Evolutionary conservation across 2,113 vertebrate species (phyloP), one percentile per base, ranked within the genome.

Genomic region (Neogale vison): DNA sequence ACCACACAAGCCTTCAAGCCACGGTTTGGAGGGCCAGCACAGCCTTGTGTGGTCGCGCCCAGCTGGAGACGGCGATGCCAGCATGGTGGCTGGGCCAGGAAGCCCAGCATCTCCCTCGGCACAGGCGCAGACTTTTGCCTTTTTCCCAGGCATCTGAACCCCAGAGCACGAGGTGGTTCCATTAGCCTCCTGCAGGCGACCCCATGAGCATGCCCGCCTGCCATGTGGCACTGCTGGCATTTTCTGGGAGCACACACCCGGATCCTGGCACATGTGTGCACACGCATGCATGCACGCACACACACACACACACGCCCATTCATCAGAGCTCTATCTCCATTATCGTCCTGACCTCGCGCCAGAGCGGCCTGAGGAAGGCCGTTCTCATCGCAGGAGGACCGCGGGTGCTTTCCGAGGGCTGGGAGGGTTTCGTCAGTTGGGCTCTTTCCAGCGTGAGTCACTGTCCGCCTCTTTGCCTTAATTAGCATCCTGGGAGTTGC

Each of bases 381-480:
- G 0, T 2, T 95, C 4, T 2, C 92, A 74, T 69, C 45, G 81
- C 85, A 1, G 15, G 88, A 94, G 93, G 95, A 23, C 0, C 24
- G 18, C 57, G 96, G 88, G 92, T 82, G 96, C 93, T 63, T 92
- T 83, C 80, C 1, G 45, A 90, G 95, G 94, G 87, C 84, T 81
- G 91, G 96, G 97, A 95, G 93, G 52, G 34, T 31, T 85, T 26
- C 2, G 52, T 69, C 80, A 36, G 90, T 13, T 98, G 98, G 98
- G 85, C 2, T 14, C 86, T 34, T 84, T 98, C 98, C 98, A 98
- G 81, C 80, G 91, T 99, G 98, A 99, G 97, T 99, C 98, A 99
- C 96, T 84, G 97, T 76, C 98, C 91, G 97, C 98, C 98, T 98
- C 97, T 96, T 94, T 98, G 95, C 95, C 0, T 0, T 93, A 76